These are phyloP conservation scores for Ia io DNA, from an alignment of 2,113 vertebrate species.

Conservation along the genomic window DNA sequence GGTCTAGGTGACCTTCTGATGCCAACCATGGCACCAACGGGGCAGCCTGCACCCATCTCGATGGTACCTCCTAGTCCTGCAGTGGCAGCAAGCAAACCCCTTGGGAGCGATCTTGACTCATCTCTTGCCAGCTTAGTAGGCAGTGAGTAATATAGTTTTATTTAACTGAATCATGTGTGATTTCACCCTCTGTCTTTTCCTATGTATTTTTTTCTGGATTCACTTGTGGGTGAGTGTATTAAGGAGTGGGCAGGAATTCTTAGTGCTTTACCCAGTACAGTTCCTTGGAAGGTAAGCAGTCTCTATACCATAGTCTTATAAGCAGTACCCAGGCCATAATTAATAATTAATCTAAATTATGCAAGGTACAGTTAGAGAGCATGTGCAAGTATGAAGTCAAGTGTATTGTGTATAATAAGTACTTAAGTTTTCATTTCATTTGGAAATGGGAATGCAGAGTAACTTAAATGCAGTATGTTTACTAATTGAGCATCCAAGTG, in stretches of 20 bases:
- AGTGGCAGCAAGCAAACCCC: conserved; percentile 87
- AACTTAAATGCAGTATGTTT: neutral
- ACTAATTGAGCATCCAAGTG: neutral
- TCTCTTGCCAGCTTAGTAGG: conserved; percentile 97
- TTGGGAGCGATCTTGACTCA: conserved; percentile 94
- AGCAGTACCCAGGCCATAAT: neutral
- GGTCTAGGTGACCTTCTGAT: conserved; percentile 98
- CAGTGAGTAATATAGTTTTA: conserved; percentile 86
- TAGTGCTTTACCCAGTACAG: neutral
- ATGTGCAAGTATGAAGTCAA: neutral
- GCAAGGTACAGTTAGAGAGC: neutral
- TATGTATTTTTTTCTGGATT: neutral
- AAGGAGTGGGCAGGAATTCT: neutral
- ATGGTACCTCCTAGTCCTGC: conserved; percentile 77
- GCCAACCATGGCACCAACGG: conserved; percentile 93
- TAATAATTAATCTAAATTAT: neutral
- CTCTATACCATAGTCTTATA: neutral
- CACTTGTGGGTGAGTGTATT: neutral
- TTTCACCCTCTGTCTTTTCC: neutral
- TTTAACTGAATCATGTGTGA: neutral
- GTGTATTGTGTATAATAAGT: neutral
- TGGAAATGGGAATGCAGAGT: neutral
- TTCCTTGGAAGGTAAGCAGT: neutral
- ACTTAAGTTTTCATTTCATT: neutral
- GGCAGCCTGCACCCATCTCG: conserved; percentile 85